Base-by-base conservation (phyloP, 2,113 vertebrate species). In the Azemiops feae region DNA sequence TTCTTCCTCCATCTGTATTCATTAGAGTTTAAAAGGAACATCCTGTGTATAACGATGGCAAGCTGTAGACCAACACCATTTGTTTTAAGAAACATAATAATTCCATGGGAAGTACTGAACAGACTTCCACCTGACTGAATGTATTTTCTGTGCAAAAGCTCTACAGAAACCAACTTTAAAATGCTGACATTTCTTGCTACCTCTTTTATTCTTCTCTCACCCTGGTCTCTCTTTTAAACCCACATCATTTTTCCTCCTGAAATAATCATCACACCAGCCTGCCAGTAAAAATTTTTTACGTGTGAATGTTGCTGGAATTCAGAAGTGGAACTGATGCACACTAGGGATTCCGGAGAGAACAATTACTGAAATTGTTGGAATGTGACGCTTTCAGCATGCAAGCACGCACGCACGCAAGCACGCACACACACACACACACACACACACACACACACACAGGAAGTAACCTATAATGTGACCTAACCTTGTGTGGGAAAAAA, bases 21-120 rank as follows among this genome's bases (percentile, higher is more conserved):
- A 95, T 95, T 95, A 89, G 14, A 93, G 92, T 92, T 95, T 91
- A 94, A 95, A 97, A 97, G 95, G 91, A 95, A 94, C 94, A 95
- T 91, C 91, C 94, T 96, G 96, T 94, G 89, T 93, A 92, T 94
- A 96, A 95, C 0, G 89, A 95, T 95, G 95, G 87, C 50, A 95
- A 96, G 64, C 88, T 93, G 86, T 54, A 94, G 92, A 93, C 89
- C 93, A 96, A 94, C 95, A 90, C 94, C 93, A 90, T 93, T 93
- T 94, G 92, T 90, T 50, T 95, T 93, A 91, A 47, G 93, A 52
- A 4, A 87, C 92, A 92, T 23, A 58, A 55, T 52, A 94, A 91
- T 58, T 74, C 9, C 93, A 87, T 85, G 88, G 94, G 58, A 92
- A 93, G 34, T 91, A 94, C 93, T 58, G 64, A 88, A 92, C 14